Evolutionary conservation across 2,113 vertebrate genomes (phyloP).

Genomic region (Rattus norvegicus): GRCr8 NC_086033.1:104005001-104005500

Average conservation of each 20-base stretch:
- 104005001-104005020: not conserved
- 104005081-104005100: not conserved
- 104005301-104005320: not conserved
- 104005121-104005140: not conserved
- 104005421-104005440: not conserved
- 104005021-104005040: not conserved
- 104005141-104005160: not conserved
- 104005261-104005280: not conserved
- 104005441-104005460: not conserved
- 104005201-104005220: not conserved
- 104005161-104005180: not conserved
- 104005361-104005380: not conserved
- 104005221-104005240: not conserved
- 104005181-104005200: not conserved
- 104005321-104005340: not conserved
- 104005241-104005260: not conserved
- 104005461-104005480: not conserved
- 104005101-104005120: slow-evolving; percentile 19
- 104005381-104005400: not conserved
- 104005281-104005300: not conserved
- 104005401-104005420: not conserved
- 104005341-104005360: not conserved
- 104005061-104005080: not conserved
- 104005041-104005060: slow-evolving; percentile 13
- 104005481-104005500: not conserved